Evolutionary conservation across 2,888 invertebrate species (phyloP).

Genomic region (Tetragonula carbonaria): DNA sequence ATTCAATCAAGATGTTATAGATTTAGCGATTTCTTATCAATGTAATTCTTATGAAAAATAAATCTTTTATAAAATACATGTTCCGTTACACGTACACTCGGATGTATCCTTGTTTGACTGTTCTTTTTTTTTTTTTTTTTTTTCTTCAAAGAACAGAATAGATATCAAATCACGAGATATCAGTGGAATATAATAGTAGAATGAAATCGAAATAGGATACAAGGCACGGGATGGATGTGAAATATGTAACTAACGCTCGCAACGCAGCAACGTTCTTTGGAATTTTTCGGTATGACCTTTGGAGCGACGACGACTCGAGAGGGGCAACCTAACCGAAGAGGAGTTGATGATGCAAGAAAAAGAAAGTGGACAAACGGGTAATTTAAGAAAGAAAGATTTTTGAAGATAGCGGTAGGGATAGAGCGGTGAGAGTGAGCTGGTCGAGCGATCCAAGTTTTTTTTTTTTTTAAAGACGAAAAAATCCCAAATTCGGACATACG

Average conservation of each 20-base stretch:
- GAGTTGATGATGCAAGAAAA: not conserved
- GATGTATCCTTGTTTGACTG: not conserved
- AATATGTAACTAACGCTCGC: too few species aligned
- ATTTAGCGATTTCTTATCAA: not conserved
- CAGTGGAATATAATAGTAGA: too few species aligned
- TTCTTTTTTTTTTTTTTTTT: not conserved
- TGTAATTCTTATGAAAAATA: not conserved
- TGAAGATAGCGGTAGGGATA: not conserved
- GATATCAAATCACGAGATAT: not conserved
- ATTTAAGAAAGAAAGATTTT: not conserved
- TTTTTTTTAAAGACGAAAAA: not conserved
- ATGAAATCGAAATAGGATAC: not conserved
- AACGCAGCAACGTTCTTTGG: not conserved
- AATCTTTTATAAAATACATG: too few species aligned
- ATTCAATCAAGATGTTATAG: not conserved
- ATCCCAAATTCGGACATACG: not conserved
- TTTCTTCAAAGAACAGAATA: not conserved
- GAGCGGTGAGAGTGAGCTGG: not conserved
- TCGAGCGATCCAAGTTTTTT: not conserved
- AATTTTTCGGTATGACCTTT: conserved; percentile 5
- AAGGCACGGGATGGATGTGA: too few species aligned
- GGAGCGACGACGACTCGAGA: too few species aligned
- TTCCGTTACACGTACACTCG: too few species aligned
- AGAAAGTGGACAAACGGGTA: not conserved
- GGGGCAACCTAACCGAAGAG: too few species aligned